Evolutionary conservation across 2,888 invertebrate genomes (phyloP).

Genomic region (Meiosimyza decipiens): DNA sequence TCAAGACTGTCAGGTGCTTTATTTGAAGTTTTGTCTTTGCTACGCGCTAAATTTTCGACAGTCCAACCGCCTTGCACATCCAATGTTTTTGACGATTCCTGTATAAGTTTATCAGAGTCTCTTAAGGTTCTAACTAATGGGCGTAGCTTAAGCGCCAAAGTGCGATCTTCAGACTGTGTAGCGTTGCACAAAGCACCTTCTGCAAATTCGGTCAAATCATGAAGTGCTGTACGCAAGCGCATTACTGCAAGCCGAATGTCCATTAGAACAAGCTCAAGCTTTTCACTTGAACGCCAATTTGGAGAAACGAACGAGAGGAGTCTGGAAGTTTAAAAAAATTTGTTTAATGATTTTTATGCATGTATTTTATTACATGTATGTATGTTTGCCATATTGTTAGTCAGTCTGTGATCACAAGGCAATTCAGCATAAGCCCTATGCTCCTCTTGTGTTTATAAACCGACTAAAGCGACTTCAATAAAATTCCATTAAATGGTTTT

Average conservation of each 20-base stretch:
- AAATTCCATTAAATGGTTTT: no score
- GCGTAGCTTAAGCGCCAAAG: conserved; percentile 78
- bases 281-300: conserved; percentile 84
- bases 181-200: conserved; percentile 91
- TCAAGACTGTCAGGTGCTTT: conserved; percentile 84
- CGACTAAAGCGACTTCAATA: no score
- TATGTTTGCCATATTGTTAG: background rate
- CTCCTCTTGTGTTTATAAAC: no score
- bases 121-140: conserved; percentile 83
- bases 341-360: no score
- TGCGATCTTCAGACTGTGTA: conserved; percentile 83
- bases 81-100: conserved; percentile 79
- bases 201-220: conserved; percentile 89
- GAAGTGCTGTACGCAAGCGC: conserved; percentile 81
- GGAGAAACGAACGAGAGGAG: conserved; percentile 81
- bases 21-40: conserved; percentile 63
- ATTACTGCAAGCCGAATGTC: conserved; percentile 86
- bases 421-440: no score
- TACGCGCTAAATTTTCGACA: conserved; percentile 72
- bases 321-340: conserved; percentile 44
- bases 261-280: conserved; percentile 80
- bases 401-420: no score
- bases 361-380: no score
- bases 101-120: conserved; percentile 83
- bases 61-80: conserved; percentile 86